A percentile compares a stretch with the other conserved stretches of the same genome.
phyloP scores from a whole-genome alignment of 2,113 vertebrate genomes.

The Phoenicopterus ruber region DNA sequence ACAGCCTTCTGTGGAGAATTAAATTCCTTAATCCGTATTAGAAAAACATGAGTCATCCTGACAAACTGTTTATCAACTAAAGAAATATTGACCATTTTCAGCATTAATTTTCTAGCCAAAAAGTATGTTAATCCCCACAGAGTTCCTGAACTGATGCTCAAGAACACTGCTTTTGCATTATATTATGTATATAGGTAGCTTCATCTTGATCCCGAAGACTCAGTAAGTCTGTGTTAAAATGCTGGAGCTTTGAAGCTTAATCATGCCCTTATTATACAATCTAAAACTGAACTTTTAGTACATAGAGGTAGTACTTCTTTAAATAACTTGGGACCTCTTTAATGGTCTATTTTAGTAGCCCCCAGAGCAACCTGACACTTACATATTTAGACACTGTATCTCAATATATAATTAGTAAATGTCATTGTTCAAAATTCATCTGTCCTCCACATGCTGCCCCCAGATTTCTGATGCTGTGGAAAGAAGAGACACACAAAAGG shows the following conservation, averaged over 20 bases:
- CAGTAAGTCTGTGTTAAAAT: neutral
- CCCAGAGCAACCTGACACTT: neutral
- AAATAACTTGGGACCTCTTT: constrained; percentile 33
- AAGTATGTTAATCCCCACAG: neutral
- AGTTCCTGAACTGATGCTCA: neutral
- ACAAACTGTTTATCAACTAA: neutral
- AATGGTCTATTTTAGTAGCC: constrained; percentile 4
- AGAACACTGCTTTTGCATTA: neutral
- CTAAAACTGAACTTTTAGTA: neutral
- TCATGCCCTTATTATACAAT: constrained; percentile 3
- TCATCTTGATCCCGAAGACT: neutral
- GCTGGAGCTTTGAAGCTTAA: neutral
- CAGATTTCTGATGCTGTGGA: neutral
- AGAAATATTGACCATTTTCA: neutral
- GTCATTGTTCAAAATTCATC: neutral
- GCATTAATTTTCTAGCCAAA: neutral
- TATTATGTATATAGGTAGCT: neutral
- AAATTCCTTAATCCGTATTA: neutral
- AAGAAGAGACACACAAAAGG: neutral
- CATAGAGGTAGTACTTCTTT: neutral
- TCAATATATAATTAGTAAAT: neutral
- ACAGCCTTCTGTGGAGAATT: neutral
- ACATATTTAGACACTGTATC: neutral
- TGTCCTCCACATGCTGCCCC: neutral
- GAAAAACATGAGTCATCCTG: neutral